Percentiles rank a stretch among this genome's conserved stretches.
Evolutionary conservation across 2,113 vertebrate species (phyloP).

Genomic region (Aegotheles bennettii): DNA sequence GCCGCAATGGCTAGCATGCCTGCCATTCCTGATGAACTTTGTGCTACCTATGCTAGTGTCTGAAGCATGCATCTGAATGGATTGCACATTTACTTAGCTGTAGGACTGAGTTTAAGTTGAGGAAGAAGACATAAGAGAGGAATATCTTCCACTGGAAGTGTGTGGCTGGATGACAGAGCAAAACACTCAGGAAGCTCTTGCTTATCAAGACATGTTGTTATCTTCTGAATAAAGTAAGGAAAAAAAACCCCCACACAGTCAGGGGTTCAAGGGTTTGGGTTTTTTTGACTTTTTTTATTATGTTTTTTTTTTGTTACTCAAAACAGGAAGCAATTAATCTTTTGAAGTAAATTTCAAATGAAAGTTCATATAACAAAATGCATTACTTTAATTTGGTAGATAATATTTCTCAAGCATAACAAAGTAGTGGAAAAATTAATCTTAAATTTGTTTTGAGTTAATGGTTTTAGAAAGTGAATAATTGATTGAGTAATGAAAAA

Average conservation of each 20-base stretch:
- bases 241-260: background rate
- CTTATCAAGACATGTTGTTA: background rate
- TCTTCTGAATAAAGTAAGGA: background rate
- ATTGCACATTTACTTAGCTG: background rate
- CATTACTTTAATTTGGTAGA: background rate
- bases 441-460: background rate
- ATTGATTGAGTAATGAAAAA: background rate
- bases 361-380: background rate
- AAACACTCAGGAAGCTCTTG: background rate
- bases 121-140: background rate
- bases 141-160: background rate
- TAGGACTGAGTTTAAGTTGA: background rate
- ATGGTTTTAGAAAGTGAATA: background rate
- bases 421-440: background rate
- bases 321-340: background rate
- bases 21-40: background rate
- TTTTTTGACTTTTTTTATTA: background rate
- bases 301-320: background rate
- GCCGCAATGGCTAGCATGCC: background rate
- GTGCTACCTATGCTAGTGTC: background rate
- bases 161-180: background rate
- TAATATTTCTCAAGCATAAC: background rate
- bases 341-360: background rate
- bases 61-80: background rate
- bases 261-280: background rate